A percentile compares a stretch with the other conserved stretches of the same genome.
These are phyloP conservation scores for Apodemia hepburni DNA, from an alignment of 2,888 invertebrate species.

Conservation along the genomic window DNA sequence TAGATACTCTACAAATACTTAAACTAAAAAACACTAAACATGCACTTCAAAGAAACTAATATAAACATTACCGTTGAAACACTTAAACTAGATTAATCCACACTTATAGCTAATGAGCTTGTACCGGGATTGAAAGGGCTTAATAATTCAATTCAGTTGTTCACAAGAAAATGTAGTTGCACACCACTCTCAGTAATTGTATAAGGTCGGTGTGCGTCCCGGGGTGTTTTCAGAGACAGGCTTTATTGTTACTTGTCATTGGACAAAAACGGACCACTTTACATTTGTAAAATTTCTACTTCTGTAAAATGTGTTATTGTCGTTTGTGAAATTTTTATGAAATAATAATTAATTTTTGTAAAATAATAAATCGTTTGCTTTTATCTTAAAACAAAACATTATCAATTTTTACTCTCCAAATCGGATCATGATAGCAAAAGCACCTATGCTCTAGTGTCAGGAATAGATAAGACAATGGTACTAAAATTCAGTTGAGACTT, in stretches of 20 bases:
- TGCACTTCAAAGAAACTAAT: neutral
- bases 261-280: neutral
- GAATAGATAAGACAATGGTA: no score
- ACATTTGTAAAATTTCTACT: neutral
- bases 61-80: neutral
- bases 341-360: no score
- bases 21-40: neutral
- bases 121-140: constrained; percentile 2
- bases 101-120: neutral
- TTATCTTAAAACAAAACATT: no score
- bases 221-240: neutral
- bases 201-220: neutral
- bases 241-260: neutral
- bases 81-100: constrained; percentile 1
- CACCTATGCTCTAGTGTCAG: no score
- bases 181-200: constrained; percentile 1
- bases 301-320: neutral
- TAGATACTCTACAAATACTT: no score
- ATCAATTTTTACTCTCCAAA: no score
- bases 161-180: neutral
- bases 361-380: no score
- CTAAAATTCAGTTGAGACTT: no score
- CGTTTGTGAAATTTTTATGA: no score
- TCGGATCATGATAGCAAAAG: no score
- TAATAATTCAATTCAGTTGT: constrained; percentile 10